Percentiles rank a stretch among this genome's conserved stretches.
These are phyloP conservation scores for Hippopotamus amphibius DNA, from an alignment of 2,113 vertebrate genomes.

Conservation along the genomic window DNA sequence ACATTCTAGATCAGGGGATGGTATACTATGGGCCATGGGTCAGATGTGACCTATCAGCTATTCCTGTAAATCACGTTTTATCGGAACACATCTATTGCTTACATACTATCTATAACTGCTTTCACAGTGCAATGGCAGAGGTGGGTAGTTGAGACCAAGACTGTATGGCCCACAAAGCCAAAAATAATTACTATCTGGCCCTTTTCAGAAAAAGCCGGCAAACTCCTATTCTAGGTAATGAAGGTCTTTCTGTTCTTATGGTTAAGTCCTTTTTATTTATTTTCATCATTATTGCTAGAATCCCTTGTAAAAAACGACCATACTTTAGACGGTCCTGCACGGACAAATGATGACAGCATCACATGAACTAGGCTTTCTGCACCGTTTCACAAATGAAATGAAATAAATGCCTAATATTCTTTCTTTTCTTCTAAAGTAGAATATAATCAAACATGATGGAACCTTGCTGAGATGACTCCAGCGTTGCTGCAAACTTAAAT, in stretches of 20 bases:
- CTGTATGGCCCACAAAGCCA: background rate
- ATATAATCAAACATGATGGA: background rate
- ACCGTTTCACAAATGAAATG: background rate
- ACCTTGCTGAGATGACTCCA: background rate
- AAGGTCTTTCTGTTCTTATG: background rate
- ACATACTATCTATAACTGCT: background rate
- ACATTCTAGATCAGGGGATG: background rate
- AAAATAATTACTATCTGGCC: background rate
- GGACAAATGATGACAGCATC: background rate
- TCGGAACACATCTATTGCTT: background rate
- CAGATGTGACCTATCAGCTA: background rate
- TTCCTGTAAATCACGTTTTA: background rate
- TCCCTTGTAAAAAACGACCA: background rate
- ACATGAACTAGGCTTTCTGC: background rate
- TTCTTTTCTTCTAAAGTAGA: constrained; percentile 3
- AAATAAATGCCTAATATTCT: background rate
- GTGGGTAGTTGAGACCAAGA: background rate
- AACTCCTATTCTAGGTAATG: background rate
- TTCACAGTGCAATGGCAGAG: background rate
- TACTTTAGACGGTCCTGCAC: background rate
- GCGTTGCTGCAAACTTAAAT: background rate
- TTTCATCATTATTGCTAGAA: constrained; percentile 21
- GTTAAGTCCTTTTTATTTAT: background rate
- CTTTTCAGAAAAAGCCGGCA: background rate
- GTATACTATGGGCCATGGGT: background rate